Conservation (phyloP, 2,888 invertebrate species). For the Scaptomyza cyrtandrae region DNA sequence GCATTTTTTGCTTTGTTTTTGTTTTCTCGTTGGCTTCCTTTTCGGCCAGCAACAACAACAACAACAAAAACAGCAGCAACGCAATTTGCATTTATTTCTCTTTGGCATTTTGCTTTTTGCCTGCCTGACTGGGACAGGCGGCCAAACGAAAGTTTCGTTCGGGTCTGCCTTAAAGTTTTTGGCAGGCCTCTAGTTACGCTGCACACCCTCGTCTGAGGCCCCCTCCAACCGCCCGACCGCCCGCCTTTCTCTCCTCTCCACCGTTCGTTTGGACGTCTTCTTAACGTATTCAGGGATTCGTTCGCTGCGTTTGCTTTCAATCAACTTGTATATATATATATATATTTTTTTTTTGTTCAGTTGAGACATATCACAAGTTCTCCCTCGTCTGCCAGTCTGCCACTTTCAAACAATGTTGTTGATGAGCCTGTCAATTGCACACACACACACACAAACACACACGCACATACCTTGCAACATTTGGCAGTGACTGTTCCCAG, state of each 20-base stretch:
- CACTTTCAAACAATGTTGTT: conserved; percentile 72
- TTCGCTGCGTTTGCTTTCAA: conserved; percentile 69
- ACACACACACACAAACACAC: conserved; percentile 20
- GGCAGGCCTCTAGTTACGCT: conserved; percentile 47
- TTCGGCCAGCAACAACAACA: conserved; percentile 52
- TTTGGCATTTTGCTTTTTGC: conserved; percentile 9
- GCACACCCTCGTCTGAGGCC: not conserved
- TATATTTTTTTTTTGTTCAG: conserved; percentile 1
- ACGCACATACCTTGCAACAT: conserved; percentile 4
- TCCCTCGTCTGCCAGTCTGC: conserved; percentile 50
- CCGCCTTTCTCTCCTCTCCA: not conserved
- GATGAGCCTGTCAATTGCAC: conserved; percentile 73
- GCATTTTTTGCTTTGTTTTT: conserved; percentile 49
- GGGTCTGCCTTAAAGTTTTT: conserved; percentile 71
- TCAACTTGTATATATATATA: conserved; percentile 57
- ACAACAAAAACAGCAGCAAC: conserved; percentile 33
- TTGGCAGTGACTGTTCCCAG: conserved; percentile 34
- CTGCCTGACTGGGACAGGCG: conserved; percentile 49
- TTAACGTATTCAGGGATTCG: conserved; percentile 27
- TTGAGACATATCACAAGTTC: conserved; percentile 52
- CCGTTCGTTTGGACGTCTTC: conserved; percentile 11
- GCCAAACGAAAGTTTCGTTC: conserved; percentile 33
- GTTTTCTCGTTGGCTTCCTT: conserved; percentile 41
- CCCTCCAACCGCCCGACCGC: too few relatives aligned
- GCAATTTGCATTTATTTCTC: conserved; percentile 48